Conservation (phyloP, 2,797 vertebrate species). For the Microctenopoma lineatum region DNA sequence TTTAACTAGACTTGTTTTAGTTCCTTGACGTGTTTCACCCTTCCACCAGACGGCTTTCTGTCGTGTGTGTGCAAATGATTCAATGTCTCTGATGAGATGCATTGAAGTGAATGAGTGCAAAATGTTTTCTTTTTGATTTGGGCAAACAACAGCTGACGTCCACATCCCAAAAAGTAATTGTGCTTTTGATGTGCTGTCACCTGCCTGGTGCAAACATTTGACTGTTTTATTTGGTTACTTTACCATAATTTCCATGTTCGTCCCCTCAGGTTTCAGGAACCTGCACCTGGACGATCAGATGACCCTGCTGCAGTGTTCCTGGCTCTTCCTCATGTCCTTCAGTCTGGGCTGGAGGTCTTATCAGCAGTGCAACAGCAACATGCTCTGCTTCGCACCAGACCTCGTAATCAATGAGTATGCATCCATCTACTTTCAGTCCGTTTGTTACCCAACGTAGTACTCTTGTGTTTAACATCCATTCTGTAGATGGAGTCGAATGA, state of each 20-base stretch:
- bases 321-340: constrained; percentile 99
- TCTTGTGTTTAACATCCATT: not conserved
- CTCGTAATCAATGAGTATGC: constrained; percentile 96
- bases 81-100: too few relatives aligned
- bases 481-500: not conserved
- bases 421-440: not conserved
- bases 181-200: too few relatives aligned
- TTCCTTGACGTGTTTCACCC: too few relatives aligned
- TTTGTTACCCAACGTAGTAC: not conserved
- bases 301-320: constrained; percentile 97
- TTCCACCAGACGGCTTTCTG: too few relatives aligned
- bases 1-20: too few relatives aligned
- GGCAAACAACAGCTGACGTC: not conserved
- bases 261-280: constrained; percentile 91
- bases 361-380: constrained; percentile 89
- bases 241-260: constrained; percentile 1
- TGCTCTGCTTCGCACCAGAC: constrained; percentile 97
- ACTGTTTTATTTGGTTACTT: not conserved
- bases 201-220: not conserved
- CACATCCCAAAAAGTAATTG: too few relatives aligned
- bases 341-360: constrained; percentile 97
- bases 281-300: constrained; percentile 99
- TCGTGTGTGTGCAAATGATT: too few relatives aligned
- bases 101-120: too few relatives aligned
- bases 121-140: not conserved